Evolutionary conservation across 2,113 vertebrate genomes (phyloP).

Genomic region (Ancistrus triradiatus): DNA sequence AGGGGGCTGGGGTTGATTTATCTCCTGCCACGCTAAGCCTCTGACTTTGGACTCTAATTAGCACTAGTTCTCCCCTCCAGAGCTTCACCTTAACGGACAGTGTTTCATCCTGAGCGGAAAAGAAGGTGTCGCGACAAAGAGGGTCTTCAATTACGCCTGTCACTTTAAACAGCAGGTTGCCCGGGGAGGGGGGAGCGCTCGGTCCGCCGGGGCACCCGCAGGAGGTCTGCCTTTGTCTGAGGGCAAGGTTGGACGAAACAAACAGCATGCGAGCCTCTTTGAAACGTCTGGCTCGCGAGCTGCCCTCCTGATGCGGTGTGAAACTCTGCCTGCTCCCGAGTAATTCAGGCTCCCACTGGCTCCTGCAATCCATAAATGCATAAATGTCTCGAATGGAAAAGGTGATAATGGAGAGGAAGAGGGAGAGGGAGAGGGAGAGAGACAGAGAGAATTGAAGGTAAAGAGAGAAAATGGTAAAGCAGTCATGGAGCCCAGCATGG

Average conservation of each 20-base stretch:
- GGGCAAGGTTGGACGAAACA: constrained; percentile 37
- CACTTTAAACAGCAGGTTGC: constrained; percentile 40
- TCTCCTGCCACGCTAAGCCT: constrained; percentile 35
- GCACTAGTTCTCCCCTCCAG: constrained; percentile 21
- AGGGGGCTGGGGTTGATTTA: constrained; percentile 42
- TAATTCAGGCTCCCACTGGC: constrained; percentile 47
- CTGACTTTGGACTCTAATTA: constrained; percentile 47
- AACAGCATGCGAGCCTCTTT: constrained; percentile 33
- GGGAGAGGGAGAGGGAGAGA: constrained; percentile 21
- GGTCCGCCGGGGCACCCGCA: constrained; percentile 40
- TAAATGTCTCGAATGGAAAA: constrained; percentile 47
- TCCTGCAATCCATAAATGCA: constrained; percentile 49
- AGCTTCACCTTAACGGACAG: constrained; percentile 39
- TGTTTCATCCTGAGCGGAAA: constrained; percentile 42
- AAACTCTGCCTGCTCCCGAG: constrained; percentile 52
- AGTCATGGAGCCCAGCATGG: constrained; percentile 32
- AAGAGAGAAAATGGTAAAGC: constrained; percentile 36
- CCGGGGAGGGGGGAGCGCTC: constrained; percentile 27
- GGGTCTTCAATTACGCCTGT: constrained; percentile 49
- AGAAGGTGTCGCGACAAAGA: constrained; percentile 38
- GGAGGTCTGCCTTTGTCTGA: constrained; percentile 41
- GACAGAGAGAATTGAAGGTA: constrained; percentile 11
- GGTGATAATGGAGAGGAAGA: constrained; percentile 20
- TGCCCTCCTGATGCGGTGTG: constrained; percentile 23
- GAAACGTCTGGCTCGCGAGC: constrained; percentile 23